Base-by-base conservation (phyloP, 2,888 invertebrate species). In the Melanostoma mellinum region DNA sequence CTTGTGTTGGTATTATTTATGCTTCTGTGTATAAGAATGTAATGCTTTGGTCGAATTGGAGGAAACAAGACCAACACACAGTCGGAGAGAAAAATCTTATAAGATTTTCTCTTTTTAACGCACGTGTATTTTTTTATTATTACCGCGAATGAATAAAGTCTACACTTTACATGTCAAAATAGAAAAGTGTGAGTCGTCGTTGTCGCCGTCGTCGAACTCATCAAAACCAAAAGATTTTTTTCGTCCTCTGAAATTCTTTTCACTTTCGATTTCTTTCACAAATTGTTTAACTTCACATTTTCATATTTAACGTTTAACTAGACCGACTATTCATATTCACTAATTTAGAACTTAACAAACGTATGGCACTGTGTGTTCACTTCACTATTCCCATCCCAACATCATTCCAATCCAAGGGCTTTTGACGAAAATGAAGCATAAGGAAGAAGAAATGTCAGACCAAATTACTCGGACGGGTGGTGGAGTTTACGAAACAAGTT, bases 131-230 rank as follows among this genome's bases (percentile, higher is more conserved):
- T 20, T 20, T 20, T 20, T 20, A 42, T 35, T 52, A 52, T 48
- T 58, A 48, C 40, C 58, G 38, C 40, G 67, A 58, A 71, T 53
- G 5, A 63, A 58, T 42, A 6, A 63, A 56, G 52, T 68, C 53
- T 60, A 44, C 67, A 67, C 38, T 68, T 72, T 48, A 63, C 50
- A 71, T 76, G 67, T 76, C 81, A 81, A 81, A 76, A 75, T 61
- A 53, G 50, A 48, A 52, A 67, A 55, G 63, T 20, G 20, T 20
- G 20, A 20, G 20, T 20, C 20, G 20, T 20, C 20, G 20, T 20
- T 1, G 20, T 20, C 20, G 20, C 1, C 20, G 20, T 20, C 20
- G 20, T 20, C 20, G 20, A 20, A 20, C 20, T 20, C 20, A 20
- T 20, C 20, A 20, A 20, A 20, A 1, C 20, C 20, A 20, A 20